phyloP scores from a whole-genome alignment of 1,140 invertebrate genomes.

The Drosophila sturtevanti region DNA sequence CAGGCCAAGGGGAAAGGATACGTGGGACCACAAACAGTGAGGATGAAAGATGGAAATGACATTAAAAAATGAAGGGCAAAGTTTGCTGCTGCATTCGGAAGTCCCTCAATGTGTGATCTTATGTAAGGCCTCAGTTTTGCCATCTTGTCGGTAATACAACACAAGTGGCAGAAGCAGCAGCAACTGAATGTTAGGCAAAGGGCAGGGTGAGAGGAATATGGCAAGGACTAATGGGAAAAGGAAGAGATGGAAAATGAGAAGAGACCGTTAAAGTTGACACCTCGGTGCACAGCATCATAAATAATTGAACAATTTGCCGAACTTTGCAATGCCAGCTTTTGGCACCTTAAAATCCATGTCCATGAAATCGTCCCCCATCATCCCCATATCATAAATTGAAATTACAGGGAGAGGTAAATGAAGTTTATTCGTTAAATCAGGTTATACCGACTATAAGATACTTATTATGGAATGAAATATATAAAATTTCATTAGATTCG shows the following conservation, averaged over 20 bases:
- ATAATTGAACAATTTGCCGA: constrained; percentile 49
- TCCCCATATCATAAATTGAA: no score
- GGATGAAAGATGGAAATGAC: neutral
- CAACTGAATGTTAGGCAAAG: no score
- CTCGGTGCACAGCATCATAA: constrained; percentile 35
- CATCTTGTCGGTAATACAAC: neutral
- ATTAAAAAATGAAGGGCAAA: constrained; percentile 1
- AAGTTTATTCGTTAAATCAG: no score
- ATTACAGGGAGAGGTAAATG: no score
- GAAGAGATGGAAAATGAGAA: neutral
- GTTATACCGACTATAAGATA: no score
- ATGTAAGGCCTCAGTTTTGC: neutral
- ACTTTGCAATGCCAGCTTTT: constrained; percentile 40
- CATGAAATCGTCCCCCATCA: neutral
- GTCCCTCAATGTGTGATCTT: constrained; percentile 8
- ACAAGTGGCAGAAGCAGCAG: neutral
- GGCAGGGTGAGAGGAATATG: neutral
- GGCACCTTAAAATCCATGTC: constrained; percentile 30
- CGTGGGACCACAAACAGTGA: neutral
- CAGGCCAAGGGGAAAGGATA: neutral
- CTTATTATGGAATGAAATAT: no score
- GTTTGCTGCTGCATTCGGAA: constrained; percentile 9
- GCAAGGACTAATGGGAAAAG: neutral
- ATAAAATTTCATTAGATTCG: no score
- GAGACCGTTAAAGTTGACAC: neutral